A percentile compares a stretch with the other conserved stretches of the same genome.
phyloP scores from a whole-genome alignment of 2,888 invertebrate species.

The Pediacus dermestoides region DNA sequence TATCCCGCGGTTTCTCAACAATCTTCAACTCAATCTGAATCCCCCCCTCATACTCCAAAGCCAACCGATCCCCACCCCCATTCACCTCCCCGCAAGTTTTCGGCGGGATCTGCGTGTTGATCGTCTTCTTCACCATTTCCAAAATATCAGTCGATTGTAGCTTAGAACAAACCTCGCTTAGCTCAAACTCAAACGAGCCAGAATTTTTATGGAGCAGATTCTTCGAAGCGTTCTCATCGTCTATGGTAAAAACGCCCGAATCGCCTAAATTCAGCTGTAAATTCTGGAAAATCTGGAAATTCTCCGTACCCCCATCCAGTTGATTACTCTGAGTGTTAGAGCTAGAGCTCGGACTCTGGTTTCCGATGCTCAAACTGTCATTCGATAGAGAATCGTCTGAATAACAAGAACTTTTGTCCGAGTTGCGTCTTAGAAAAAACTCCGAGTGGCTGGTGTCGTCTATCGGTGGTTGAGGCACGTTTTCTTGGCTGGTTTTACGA shows the following conservation, averaged over 20 bases:
- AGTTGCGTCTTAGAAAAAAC: constrained; percentile 60
- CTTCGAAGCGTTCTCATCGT: constrained; percentile 11
- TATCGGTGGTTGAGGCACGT: constrained; percentile 46
- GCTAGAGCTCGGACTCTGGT: constrained; percentile 49
- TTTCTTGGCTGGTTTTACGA: constrained; percentile 62
- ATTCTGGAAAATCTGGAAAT: constrained; percentile 45
- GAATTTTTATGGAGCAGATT: constrained; percentile 40
- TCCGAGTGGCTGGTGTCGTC: constrained; percentile 26
- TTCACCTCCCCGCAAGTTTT: constrained; percentile 56
- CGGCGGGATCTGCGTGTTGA: constrained; percentile 75
- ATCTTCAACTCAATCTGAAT: constrained; percentile 83
- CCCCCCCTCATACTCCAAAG: constrained; percentile 59
- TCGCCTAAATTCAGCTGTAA: constrained; percentile 31
- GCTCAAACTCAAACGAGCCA: constrained; percentile 64
- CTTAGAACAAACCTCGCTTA: constrained; percentile 77
- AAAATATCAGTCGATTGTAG: constrained; percentile 76
- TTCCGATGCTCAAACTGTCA: constrained; percentile 52
- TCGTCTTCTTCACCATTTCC: constrained; percentile 73
- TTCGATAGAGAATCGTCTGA: constrained; percentile 73
- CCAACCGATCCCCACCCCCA: constrained; percentile 41
- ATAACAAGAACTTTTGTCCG: constrained; percentile 67
- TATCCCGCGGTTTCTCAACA: constrained; percentile 63
- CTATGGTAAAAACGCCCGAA: constrained; percentile 12
- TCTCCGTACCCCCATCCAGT: constrained; percentile 38
- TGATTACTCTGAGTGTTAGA: constrained; percentile 47